These are phyloP conservation scores for Denticeps clupeoides DNA, from an alignment of 2,797 vertebrate genomes.

Conservation along the genomic window DNA sequence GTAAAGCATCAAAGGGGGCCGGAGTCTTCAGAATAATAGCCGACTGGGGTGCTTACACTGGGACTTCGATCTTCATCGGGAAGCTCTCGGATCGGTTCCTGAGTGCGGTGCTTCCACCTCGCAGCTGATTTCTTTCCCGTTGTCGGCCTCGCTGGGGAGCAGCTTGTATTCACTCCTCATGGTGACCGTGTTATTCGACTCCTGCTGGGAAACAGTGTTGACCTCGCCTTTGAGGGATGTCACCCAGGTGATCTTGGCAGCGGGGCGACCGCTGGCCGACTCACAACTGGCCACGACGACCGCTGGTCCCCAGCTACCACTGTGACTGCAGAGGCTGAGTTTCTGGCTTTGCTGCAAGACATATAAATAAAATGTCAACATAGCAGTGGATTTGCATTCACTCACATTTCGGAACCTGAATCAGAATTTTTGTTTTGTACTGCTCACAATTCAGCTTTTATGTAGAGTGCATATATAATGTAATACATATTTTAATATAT, in stretches of 20 bases:
- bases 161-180: conserved; percentile 63
- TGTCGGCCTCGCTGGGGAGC: conserved; percentile 47
- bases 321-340: conserved; percentile 44
- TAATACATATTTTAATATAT: too few relatives aligned
- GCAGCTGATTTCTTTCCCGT: conserved; percentile 67
- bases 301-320: conserved; percentile 35
- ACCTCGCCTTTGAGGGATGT: conserved; percentile 51
- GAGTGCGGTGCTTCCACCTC: conserved; percentile 58
- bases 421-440: too few relatives aligned
- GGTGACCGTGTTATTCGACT: conserved; percentile 56
- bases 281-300: conserved; percentile 62
- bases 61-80: conserved; percentile 54
- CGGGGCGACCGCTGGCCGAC: conserved; percentile 61
- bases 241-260: conserved; percentile 63
- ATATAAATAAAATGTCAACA: conserved; percentile 10
- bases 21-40: too few relatives aligned
- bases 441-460: too few relatives aligned
- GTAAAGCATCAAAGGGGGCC: background rate
- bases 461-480: too few relatives aligned
- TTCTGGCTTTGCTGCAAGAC: conserved; percentile 63
- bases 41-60: conserved; percentile 60
- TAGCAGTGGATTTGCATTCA: too few relatives aligned
- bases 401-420: too few relatives aligned
- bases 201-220: conserved; percentile 12
- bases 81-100: conserved; percentile 44